Conservation (phyloP, 1,140 invertebrate genomes). For the Zophobas morio region DNA sequence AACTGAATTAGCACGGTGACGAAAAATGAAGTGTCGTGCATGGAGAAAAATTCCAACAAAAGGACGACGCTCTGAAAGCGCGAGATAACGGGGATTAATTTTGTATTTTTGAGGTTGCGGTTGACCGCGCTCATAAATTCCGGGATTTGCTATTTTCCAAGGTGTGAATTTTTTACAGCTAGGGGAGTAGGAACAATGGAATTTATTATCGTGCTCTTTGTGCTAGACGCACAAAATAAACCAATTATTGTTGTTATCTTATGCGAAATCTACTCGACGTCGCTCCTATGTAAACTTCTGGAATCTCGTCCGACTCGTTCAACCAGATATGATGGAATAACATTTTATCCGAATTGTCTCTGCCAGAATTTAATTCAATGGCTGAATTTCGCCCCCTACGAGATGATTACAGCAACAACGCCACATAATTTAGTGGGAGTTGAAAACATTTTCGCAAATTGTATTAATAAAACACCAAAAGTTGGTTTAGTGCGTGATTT, state of each 20-base stretch:
- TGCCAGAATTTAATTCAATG: slow-evolving; percentile 2
- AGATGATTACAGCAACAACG: slow-evolving; percentile 1
- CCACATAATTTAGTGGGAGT: background rate
- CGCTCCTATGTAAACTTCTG: background rate
- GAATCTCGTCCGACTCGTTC: background rate
- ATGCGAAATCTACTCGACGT: background rate
- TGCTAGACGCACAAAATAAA: background rate
- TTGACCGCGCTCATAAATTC: too few species aligned
- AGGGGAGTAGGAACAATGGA: too few species aligned
- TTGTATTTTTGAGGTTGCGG: too few species aligned
- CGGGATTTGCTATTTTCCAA: too few species aligned
- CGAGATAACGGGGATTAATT: too few species aligned
- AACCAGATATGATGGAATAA: background rate
- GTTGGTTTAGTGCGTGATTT: too few species aligned
- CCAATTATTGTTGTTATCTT: slow-evolving; percentile 1
- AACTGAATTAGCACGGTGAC: too few species aligned
- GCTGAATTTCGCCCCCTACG: background rate
- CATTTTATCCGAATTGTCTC: background rate
- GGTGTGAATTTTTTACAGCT: too few species aligned
- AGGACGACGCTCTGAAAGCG: too few species aligned
- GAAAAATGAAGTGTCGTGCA: background rate
- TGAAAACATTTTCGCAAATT: background rate
- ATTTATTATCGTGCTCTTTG: too few species aligned
- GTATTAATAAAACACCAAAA: too few species aligned
- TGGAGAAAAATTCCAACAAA: too few species aligned